phyloP scores from a whole-genome alignment of 2,888 invertebrate genomes.

The Leptopterna dolabrata region DNA sequence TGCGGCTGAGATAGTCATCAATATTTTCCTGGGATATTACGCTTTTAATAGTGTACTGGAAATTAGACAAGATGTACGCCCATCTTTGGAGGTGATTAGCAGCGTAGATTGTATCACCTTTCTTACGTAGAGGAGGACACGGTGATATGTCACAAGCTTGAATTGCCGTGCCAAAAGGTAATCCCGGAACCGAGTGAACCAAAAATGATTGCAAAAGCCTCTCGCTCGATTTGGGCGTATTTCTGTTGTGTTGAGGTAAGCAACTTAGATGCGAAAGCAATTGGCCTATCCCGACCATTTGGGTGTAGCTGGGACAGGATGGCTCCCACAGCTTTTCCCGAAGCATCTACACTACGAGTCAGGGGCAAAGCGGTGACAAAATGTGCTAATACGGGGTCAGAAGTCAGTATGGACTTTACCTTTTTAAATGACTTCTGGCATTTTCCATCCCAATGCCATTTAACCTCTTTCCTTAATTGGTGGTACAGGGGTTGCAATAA shows the following conservation, averaged over 20 bases:
- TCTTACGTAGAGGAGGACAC: not conserved
- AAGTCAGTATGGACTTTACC: conserved; percentile 33
- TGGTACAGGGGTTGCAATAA: conserved; percentile 48
- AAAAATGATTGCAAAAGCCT: conserved; percentile 48
- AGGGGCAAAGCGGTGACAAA: not conserved
- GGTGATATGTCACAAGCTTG: conserved; percentile 32
- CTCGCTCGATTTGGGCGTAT: not conserved
- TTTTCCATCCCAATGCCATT: conserved; percentile 31
- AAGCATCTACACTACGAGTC: conserved; percentile 31
- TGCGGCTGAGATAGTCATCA: conserved; percentile 39
- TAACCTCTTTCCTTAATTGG: conserved; percentile 8
- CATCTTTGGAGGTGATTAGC: conserved; percentile 47
- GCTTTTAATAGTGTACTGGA: conserved; percentile 33
- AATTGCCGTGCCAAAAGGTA: conserved; percentile 28
- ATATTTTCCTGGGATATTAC: conserved; percentile 34
- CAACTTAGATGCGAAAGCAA: not conserved
- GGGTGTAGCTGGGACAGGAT: not conserved
- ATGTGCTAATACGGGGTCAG: conserved; percentile 45
- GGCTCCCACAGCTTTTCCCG: conserved; percentile 34
- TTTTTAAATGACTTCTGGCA: conserved; percentile 43
- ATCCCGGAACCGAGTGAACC: conserved; percentile 39
- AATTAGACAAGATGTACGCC: conserved; percentile 34
- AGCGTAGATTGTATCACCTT: conserved; percentile 45
- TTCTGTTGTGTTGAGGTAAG: not conserved
- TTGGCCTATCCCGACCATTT: conserved; percentile 3